Base-by-base conservation (phyloP, 2,113 vertebrate species). In the Sorex fumeus region DNA sequence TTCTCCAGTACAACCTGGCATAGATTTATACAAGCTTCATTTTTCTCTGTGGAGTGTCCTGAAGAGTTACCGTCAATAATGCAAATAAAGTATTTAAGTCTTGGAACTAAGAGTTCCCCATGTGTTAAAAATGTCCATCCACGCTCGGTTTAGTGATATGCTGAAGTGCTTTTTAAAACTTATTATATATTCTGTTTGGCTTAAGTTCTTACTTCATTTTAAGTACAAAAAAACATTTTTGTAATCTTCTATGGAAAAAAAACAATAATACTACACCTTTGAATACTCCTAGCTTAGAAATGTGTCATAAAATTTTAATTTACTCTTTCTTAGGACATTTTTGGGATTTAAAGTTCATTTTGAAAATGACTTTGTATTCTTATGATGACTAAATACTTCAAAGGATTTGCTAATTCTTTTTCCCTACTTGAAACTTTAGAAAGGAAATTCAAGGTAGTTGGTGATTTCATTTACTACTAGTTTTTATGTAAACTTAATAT, bases 151-250 rank as follows among this genome's bases (percentile, higher is more conserved):
- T 47, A 50, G 53, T 81, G 30, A 43, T 74, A 32, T 43, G 40
- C 57, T 64, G 25, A 1, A 30, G 15, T 64, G 2, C 8, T 93
- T 32, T 62, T 19, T 85, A 80, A 86, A 45, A 50, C n/a, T 64
- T 90, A 85, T n/a, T 70, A 92, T 64, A 32, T 84, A 72, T 81
- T 84, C 64, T 43, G 8, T 1, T 69, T 47, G 32, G 28, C 50
- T 88, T 40, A 77, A 64, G 12, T n/a, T 81, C 70, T 74, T 86
- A 45, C 91, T 95, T 90, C 30, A 79, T 94, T 94, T 93, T 23
- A 86, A 50, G 16, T 85, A n/a, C 16, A 88, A 19, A 3, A 28
- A 96, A 93, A 81, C 8, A 8, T 69, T 74, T 87, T 90, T 88
- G 84, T 47, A 74, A 81, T 28, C 8, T 28, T 80, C 15, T 10